Percentiles rank a stretch among this genome's conserved stretches.
Evolutionary conservation across 2,888 invertebrate species (phyloP).

Genomic region (Hypena proboscidalis): DNA sequence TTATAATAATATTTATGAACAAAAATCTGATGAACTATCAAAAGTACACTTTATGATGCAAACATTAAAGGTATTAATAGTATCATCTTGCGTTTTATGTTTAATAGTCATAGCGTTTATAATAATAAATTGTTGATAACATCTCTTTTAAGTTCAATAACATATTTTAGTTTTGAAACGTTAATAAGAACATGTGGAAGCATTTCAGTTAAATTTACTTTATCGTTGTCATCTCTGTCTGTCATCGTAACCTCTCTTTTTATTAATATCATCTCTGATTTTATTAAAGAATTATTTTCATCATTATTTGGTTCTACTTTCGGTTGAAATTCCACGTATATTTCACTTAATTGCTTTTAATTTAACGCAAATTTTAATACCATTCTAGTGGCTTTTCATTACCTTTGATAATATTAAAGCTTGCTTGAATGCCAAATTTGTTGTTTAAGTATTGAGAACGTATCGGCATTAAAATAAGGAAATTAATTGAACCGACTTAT

Average conservation of each 20-base stretch:
- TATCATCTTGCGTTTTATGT: constrained; percentile 41
- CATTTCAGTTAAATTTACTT: constrained; percentile 31
- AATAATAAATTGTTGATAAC: constrained; percentile 37
- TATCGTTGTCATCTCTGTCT: constrained; percentile 18
- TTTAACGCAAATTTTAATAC: background rate
- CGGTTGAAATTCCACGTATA: background rate
- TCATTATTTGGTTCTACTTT: background rate
- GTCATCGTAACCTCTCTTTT: constrained; percentile 20
- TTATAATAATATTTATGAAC: background rate
- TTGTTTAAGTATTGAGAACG: too few species aligned
- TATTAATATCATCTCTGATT: constrained; percentile 2
- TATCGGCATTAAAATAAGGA: too few species aligned
- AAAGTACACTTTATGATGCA: constrained; percentile 9
- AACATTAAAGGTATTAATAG: constrained; percentile 32
- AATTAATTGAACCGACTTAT: too few species aligned
- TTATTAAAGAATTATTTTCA: background rate
- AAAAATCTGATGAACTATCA: constrained; percentile 10
- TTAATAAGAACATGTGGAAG: constrained; percentile 24
- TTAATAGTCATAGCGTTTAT: constrained; percentile 31
- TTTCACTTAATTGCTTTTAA: constrained; percentile 5
- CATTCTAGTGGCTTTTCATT: background rate
- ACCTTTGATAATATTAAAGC: too few species aligned
- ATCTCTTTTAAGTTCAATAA: constrained; percentile 32
- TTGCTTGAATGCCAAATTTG: too few species aligned
- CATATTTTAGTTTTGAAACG: constrained; percentile 19